Percentiles rank a stretch among this genome's conserved stretches.
These are phyloP conservation scores for Uloborus plumipes DNA, from an alignment of 2,888 invertebrate species.

Conservation along the genomic window DNA sequence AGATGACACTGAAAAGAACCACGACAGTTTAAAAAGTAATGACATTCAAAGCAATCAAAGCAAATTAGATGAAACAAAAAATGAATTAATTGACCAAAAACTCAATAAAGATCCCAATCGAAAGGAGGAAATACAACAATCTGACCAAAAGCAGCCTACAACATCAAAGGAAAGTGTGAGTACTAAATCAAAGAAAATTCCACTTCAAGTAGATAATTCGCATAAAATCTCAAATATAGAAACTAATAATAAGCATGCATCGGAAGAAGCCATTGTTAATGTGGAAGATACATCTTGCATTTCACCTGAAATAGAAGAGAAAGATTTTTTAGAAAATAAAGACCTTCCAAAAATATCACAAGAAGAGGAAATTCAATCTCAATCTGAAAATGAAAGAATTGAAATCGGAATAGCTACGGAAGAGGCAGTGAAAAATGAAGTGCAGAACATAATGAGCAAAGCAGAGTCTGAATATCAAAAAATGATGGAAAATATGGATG, in stretches of 20 bases:
- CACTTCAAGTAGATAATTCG: too few relatives aligned
- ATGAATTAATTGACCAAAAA: too few relatives aligned
- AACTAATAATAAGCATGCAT: neutral
- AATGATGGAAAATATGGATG: neutral
- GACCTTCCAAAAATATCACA: neutral
- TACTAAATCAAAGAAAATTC: too few relatives aligned
- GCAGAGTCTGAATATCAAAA: constrained; percentile 11
- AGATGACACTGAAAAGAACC: too few relatives aligned
- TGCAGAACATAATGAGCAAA: neutral
- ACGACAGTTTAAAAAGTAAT: too few relatives aligned
- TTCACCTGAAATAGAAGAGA: neutral
- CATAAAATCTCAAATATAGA: too few relatives aligned
- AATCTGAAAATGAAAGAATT: neutral
- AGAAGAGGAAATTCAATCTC: neutral
- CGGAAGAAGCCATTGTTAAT: neutral
- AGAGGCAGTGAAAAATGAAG: constrained; percentile 7
- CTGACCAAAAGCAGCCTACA: too few relatives aligned
- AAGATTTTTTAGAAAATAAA: neutral
- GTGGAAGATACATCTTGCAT: neutral
- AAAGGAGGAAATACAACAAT: too few relatives aligned
- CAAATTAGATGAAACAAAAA: too few relatives aligned
- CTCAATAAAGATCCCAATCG: too few relatives aligned
- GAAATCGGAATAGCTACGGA: neutral
- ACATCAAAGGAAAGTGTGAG: too few relatives aligned
- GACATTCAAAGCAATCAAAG: too few relatives aligned